Percentiles rank a stretch among this genome's conserved stretches.
Conservation (phyloP, 2,797 vertebrate species). For the Propithecus deckenii region DNA sequence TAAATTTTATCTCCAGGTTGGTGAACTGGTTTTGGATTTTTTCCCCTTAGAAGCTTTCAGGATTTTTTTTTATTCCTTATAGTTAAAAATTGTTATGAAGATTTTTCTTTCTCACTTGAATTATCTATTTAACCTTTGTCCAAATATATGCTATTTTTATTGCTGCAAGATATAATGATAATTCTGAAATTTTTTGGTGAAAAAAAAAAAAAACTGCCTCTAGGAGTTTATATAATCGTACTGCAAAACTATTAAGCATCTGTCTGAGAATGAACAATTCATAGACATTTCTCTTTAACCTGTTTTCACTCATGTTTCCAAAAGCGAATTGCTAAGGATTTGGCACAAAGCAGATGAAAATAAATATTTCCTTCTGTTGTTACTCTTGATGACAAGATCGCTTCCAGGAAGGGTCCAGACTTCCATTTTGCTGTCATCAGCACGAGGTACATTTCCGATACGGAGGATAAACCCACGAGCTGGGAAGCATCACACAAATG, state of each 20-base stretch:
- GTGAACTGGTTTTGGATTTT: neutral
- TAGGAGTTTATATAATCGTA: neutral
- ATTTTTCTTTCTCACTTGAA: neutral
- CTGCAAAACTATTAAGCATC: neutral
- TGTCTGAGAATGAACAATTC: neutral
- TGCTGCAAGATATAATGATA: neutral
- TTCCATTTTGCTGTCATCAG: neutral
- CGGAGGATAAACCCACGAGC: neutral
- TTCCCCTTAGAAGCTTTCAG: neutral
- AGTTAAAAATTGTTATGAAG: neutral
- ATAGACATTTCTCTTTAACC: neutral
- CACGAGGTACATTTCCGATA: neutral
- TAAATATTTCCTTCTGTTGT: neutral
- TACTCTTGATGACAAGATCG: neutral
- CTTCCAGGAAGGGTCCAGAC: neutral
- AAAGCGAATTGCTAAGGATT: neutral
- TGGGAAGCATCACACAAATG: neutral
- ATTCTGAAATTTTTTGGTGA: neutral
- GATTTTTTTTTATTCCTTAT: neutral
- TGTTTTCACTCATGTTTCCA: neutral
- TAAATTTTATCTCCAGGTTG: neutral
- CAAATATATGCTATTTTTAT: neutral
- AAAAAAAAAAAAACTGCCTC: neutral
- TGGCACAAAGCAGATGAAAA: neutral
- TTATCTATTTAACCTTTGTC: neutral